These are phyloP conservation scores for Iphiclides podalirius DNA, from an alignment of 2,888 invertebrate genomes.

Conservation along the genomic window DNA sequence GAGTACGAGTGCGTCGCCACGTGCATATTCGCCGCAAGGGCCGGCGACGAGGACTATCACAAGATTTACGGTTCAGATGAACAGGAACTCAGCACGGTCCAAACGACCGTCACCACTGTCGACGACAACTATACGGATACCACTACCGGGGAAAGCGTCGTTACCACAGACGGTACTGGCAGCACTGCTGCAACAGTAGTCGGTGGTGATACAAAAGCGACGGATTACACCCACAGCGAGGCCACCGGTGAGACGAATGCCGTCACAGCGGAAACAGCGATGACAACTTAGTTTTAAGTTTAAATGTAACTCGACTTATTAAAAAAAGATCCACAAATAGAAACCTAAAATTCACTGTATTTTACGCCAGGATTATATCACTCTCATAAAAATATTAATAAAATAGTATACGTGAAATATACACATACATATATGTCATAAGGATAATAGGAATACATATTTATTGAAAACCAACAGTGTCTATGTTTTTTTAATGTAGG, in stretches of 20 bases:
- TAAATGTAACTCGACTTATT: background rate
- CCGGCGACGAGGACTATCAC: constrained; percentile 41
- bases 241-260: background rate
- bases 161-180: constrained; percentile 3
- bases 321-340: background rate
- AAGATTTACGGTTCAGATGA: constrained; percentile 14
- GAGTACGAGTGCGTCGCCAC: constrained; percentile 64
- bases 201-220: background rate
- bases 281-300: background rate
- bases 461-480: too few relatives aligned
- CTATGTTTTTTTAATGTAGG: constrained; percentile 5
- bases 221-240: too few relatives aligned
- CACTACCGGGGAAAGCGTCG: background rate
- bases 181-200: background rate
- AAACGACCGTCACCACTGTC: background rate
- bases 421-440: too few relatives aligned
- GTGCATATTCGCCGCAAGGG: constrained; percentile 52
- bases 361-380: too few relatives aligned
- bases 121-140: constrained; percentile 13
- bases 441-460: too few relatives aligned
- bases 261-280: background rate
- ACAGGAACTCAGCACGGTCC: constrained; percentile 7
- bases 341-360: too few relatives aligned
- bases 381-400: too few relatives aligned
- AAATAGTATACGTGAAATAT: too few relatives aligned